A percentile compares a stretch with the other conserved stretches of the same genome.
phyloP scores from a whole-genome alignment of 2,113 vertebrate species.

The Pluvialis apricaria region DNA sequence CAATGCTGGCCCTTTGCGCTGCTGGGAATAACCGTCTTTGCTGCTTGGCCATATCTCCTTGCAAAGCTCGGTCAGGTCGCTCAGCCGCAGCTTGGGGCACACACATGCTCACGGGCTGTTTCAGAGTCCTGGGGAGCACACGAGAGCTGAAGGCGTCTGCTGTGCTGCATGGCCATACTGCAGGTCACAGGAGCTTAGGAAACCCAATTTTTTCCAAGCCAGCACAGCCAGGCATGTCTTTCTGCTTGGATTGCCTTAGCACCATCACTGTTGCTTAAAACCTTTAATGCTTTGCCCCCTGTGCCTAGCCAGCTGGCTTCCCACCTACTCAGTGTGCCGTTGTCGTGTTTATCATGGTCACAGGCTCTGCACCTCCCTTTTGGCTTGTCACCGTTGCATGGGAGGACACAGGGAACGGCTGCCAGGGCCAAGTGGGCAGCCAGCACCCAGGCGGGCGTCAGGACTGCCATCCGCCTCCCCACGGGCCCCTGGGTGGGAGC shows the following conservation, averaged over 20 bases:
- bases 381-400: fast-evolving
- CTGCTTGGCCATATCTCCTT: not conserved
- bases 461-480: not conserved
- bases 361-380: not conserved
- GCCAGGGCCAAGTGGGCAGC: not conserved
- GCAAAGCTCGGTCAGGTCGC: not conserved
- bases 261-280: not conserved
- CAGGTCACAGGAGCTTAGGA: not conserved
- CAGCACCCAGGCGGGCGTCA: not conserved
- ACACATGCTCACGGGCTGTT: fast-evolving
- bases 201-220: not conserved
- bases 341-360: fast-evolving
- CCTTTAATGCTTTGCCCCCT: not conserved
- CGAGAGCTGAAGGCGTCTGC: not conserved
- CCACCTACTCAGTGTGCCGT: not conserved
- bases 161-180: not conserved
- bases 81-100: not conserved
- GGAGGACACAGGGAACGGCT: not conserved
- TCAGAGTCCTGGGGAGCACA: not conserved
- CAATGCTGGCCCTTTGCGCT: not conserved
- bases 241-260: not conserved
- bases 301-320: not conserved
- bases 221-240: not conserved
- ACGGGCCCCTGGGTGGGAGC: not conserved
- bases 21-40: not conserved